phyloP scores from a whole-genome alignment of 2,113 vertebrate genomes.

The Petaurus breviceps region DNA sequence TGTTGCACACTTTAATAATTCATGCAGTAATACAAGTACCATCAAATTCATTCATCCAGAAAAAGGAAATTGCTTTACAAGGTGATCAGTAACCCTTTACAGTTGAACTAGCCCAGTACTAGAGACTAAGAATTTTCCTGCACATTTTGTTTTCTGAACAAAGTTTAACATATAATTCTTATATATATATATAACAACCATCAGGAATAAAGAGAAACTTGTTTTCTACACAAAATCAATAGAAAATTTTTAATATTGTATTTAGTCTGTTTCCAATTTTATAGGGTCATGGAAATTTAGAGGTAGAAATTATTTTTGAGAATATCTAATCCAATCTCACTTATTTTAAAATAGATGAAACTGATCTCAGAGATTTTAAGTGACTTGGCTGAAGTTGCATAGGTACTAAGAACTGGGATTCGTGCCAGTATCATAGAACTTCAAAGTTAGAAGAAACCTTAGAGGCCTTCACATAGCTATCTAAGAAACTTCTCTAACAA shows the following conservation, averaged over 20 bases:
- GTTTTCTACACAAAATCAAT: not conserved
- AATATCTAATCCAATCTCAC: not conserved
- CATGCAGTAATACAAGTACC: not conserved
- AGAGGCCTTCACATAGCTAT: not conserved
- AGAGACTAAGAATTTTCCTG: not conserved
- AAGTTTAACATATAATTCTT: not conserved
- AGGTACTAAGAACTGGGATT: not conserved
- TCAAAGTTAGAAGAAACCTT: not conserved
- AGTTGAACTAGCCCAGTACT: not conserved
- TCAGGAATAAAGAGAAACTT: not conserved
- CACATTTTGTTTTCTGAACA: not conserved
- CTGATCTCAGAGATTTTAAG: not conserved
- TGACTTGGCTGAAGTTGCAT: not conserved
- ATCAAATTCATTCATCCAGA: not conserved
- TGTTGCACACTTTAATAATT: not conserved
- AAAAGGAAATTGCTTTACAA: not conserved
- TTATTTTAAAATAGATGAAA: not conserved
- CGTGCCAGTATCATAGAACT: not conserved
- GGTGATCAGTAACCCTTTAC: not conserved
- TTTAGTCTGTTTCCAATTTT: not conserved
- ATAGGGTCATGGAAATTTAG: not conserved
- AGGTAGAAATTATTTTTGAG: not conserved
- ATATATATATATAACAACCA: not conserved
- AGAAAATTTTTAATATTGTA: not conserved
- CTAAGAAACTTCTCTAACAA: accelerated